Evolutionary conservation across 2,888 invertebrate species (phyloP).

Genomic region (Amphipyra tragopoginis): DNA sequence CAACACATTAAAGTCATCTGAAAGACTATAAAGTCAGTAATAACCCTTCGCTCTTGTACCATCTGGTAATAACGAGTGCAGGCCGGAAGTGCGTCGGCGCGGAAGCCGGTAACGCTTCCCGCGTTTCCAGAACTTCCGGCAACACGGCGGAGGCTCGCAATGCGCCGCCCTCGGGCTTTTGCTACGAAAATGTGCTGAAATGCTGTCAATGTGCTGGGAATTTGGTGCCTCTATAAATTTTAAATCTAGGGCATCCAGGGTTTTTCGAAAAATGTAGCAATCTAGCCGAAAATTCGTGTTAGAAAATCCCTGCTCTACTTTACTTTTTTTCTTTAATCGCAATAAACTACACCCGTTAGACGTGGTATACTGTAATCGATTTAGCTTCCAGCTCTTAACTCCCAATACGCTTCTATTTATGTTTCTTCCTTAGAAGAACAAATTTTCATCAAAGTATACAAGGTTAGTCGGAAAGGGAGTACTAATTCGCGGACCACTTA

Average conservation of each 20-base stretch:
- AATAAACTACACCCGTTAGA: slow-evolving; percentile 7
- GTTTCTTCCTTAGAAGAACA: not conserved
- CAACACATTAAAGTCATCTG: slow-evolving; percentile 30
- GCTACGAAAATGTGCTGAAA: slow-evolving; percentile 40
- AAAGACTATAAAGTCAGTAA: slow-evolving; percentile 28
- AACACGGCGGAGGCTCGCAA: slow-evolving; percentile 56
- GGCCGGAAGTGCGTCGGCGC: slow-evolving; percentile 71
- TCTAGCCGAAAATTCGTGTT: slow-evolving; percentile 34
- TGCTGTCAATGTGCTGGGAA: slow-evolving; percentile 36
- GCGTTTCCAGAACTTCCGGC: slow-evolving; percentile 68
- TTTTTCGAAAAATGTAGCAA: slow-evolving; percentile 22
- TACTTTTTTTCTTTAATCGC: not conserved
- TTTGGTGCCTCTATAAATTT: slow-evolving; percentile 42
- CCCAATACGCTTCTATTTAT: not conserved
- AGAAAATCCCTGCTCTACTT: slow-evolving; percentile 3
- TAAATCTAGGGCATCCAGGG: slow-evolving; percentile 3
- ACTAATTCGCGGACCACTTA: too few relatives aligned
- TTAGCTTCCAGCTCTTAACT: not conserved
- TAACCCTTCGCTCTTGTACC: slow-evolving; percentile 52
- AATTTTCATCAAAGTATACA: too few relatives aligned
- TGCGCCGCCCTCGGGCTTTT: slow-evolving; percentile 29
- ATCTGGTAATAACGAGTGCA: slow-evolving; percentile 61
- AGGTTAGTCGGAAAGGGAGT: too few relatives aligned
- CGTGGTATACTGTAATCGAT: not conserved
- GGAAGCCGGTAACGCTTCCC: slow-evolving; percentile 71